phyloP scores from a whole-genome alignment of 2,113 vertebrate species.

The Dicerorhinus sumatrensis region DNA sequence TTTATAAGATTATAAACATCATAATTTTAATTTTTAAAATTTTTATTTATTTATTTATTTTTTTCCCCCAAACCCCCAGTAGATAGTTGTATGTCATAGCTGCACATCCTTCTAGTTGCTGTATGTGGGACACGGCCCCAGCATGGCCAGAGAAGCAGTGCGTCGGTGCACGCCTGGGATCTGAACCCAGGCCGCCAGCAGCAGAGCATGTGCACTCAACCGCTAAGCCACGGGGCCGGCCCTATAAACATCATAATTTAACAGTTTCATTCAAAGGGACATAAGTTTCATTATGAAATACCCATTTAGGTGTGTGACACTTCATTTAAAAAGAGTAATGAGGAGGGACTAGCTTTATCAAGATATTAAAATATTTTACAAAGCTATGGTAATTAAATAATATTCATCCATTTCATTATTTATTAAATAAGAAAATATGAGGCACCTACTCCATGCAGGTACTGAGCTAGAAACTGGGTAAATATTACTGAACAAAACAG shows the following conservation, averaged over 20 bases:
- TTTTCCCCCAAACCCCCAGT: too few relatives aligned
- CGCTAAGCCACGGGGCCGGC: too few relatives aligned
- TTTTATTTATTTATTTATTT: too few relatives aligned
- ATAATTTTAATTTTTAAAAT: not conserved
- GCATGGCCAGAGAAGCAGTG: too few relatives aligned
- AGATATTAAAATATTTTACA: not conserved
- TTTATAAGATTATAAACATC: constrained; percentile 1
- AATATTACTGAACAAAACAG: not conserved
- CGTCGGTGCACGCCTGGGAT: too few relatives aligned
- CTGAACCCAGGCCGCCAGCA: too few relatives aligned
- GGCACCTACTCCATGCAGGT: not conserved
- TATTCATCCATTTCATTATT: not conserved
- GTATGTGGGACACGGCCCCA: too few relatives aligned
- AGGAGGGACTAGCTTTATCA: not conserved
- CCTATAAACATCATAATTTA: not conserved
- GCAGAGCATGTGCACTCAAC: too few relatives aligned
- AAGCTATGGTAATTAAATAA: not conserved
- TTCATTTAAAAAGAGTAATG: not conserved
- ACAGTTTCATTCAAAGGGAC: not conserved
- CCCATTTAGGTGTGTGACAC: not conserved
- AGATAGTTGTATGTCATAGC: too few relatives aligned
- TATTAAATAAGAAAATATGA: not conserved
- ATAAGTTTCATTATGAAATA: not conserved
- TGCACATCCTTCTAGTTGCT: too few relatives aligned
- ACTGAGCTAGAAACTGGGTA: not conserved